Percentiles rank a stretch among this genome's conserved stretches.
phyloP scores from a whole-genome alignment of 2,797 vertebrate species.

The Rhinichthys osculus region DNA sequence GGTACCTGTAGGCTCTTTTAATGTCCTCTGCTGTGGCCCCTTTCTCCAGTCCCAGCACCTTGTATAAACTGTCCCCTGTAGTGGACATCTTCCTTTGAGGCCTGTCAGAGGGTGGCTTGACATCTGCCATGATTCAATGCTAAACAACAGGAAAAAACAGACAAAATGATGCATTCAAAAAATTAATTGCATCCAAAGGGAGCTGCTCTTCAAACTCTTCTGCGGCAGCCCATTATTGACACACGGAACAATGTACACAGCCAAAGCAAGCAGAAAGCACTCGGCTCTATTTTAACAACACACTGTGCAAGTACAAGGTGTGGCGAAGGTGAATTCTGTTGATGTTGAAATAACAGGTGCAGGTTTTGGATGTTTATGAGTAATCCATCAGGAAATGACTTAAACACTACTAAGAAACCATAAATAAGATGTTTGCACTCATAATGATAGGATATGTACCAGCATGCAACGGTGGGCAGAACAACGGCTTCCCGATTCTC shows the following conservation, averaged over 20 bases:
- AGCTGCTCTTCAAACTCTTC: neutral
- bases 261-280: conserved; percentile 19
- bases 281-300: neutral
- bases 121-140: conserved; percentile 82
- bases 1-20: conserved; percentile 91
- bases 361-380: neutral
- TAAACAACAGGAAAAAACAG: conserved; percentile 8
- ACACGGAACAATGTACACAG: neutral
- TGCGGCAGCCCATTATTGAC: conserved; percentile 4
- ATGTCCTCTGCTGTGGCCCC: conserved; percentile 89
- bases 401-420: conserved; percentile 18
- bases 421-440: neutral
- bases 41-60: conserved; percentile 88
- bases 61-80: conserved; percentile 86
- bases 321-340: conserved; percentile 12
- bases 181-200: neutral
- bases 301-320: neutral
- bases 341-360: neutral
- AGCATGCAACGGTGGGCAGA: conserved; percentile 3
- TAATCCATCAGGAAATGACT: neutral
- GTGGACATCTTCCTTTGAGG: conserved; percentile 87
- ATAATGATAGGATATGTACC: neutral
- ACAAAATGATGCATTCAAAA: neutral
- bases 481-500: conserved; percentile 11
- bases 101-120: conserved; percentile 63